phyloP scores from a whole-genome alignment of 1,140 invertebrate genomes.

The Branchinecta lynchi region DNA sequence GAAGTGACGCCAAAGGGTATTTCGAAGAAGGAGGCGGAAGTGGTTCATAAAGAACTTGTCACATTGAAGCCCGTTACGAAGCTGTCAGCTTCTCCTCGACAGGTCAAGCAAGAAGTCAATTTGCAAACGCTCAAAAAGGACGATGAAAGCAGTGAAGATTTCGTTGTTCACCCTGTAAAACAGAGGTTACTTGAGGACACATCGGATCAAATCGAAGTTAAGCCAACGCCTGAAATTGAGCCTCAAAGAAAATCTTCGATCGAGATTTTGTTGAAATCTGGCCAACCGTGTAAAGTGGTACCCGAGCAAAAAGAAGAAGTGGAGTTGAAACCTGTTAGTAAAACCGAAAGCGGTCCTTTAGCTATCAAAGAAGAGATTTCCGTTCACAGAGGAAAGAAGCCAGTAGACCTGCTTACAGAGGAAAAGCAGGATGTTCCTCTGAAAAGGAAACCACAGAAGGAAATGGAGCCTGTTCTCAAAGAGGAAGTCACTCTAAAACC shows the following conservation, averaged over 20 bases:
- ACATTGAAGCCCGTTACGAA: constrained; percentile 32
- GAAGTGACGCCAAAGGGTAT: constrained; percentile 21
- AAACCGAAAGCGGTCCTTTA: not conserved
- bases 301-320: constrained; percentile 28
- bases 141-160: too few species aligned
- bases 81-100: not conserved
- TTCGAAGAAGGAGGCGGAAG: constrained; percentile 25
- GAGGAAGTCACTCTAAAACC: constrained; percentile 22
- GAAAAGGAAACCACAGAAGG: not conserved
- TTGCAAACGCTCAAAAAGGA: constrained; percentile 26
- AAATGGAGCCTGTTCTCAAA: constrained; percentile 26
- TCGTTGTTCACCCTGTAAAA: constrained; percentile 17
- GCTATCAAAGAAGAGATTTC: not conserved
- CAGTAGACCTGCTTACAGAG: not conserved
- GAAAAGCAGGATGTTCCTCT: not conserved
- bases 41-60: constrained; percentile 30
- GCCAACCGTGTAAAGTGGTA: too few species aligned
- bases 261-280: too few species aligned
- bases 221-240: constrained; percentile 30
- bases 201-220: constrained; percentile 31
- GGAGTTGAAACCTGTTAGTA: constrained; percentile 31
- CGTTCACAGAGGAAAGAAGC: not conserved
- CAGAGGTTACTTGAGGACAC: constrained; percentile 23
- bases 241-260: not conserved
- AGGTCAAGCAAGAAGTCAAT: not conserved